A percentile compares a stretch with the other conserved stretches of the same genome.
Evolutionary conservation across 1,140 invertebrate genomes (phyloP).

Genomic region (Drosophila setifemur): DNA sequence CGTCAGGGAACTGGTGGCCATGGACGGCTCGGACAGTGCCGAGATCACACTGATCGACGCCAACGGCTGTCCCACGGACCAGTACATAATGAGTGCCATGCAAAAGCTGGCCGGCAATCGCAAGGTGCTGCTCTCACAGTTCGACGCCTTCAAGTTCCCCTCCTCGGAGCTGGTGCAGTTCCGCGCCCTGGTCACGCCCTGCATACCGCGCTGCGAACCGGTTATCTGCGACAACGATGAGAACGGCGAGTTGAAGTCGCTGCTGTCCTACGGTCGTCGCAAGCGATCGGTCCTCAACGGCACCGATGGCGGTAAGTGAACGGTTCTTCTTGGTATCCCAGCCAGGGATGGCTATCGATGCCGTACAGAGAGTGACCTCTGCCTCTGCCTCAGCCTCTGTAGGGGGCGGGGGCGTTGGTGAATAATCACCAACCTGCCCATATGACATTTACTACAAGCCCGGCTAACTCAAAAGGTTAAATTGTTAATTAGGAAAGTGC

Average conservation of each 20-base stretch:
- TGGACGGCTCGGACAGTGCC: conserved; percentile 95
- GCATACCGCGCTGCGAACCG: conserved; percentile 95
- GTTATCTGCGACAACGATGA: conserved; percentile 93
- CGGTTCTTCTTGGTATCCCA: conserved; percentile 37
- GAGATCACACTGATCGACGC: conserved; percentile 96
- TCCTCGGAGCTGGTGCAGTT: conserved; percentile 97
- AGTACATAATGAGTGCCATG: conserved; percentile 95
- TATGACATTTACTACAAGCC: not conserved
- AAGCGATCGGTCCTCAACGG: conserved; percentile 70
- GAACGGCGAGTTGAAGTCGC: conserved; percentile 90
- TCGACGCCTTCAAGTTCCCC: conserved; percentile 98
- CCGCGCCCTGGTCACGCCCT: conserved; percentile 95
- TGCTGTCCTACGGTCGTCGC: conserved; percentile 89
- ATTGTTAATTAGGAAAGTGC: not conserved
- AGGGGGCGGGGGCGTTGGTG: not conserved
- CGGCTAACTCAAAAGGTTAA: not conserved
- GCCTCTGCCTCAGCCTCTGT: not conserved
- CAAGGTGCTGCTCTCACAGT: conserved; percentile 91
- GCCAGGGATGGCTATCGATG: conserved; percentile 31
- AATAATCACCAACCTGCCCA: not conserved
- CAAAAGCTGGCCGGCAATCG: conserved; percentile 90
- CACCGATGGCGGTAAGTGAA: conserved; percentile 76
- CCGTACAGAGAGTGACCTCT: conserved; percentile 10
- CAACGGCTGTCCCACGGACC: conserved; percentile 95
- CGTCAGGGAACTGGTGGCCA: conserved; percentile 95